Base-by-base conservation (phyloP, 2,113 vertebrate genomes). In the Xiphophorus hellerii region DNA sequence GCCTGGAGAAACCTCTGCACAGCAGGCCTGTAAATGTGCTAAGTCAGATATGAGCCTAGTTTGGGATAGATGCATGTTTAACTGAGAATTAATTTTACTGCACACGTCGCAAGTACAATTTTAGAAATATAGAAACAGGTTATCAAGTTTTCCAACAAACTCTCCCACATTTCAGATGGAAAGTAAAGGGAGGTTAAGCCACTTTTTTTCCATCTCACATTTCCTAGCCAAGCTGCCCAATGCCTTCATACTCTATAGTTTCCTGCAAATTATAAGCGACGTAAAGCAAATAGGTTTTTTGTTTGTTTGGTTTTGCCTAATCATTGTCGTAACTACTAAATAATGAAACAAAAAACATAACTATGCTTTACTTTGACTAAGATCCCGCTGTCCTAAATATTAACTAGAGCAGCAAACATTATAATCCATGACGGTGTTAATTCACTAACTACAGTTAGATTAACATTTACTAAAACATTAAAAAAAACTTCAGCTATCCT, bases 1-100 rank as follows among this genome's bases (percentile, higher is more conserved):
- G 69, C 73, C 73, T 64, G 66, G 11, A 25, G 73, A 76, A 73
- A 71, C 62, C 70, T 69, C 78, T 22, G 35, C 79, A 69, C 72
- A 85, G 77, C 66, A 33, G 27, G 76, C 7, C 0, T 69, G 25
- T 62, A 66, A 28, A 79, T 68, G 82, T 60, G 72, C 58, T 17
- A 14, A 39, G 62, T 68, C 73, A 67, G 74, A 69, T 80, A 29
- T 39, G 48, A 77, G 81, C 74, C 71, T 44, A 29, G 27, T 77
- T 80, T 58, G 64, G 58, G 30, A 63, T 12, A 35, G 64, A 71
- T 78, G 64, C 42, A 72, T 20, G 76, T 27, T 71, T 69, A 39
- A 70, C 70, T 62, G 31, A 71, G 33, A 66, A 10, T 0, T n/a
- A 60, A 20, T 65, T 29, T 73, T 74, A 65, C 73, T 71, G 67